phyloP scores from a whole-genome alignment of 2,797 vertebrate species.

The Cossypha niveicapilla region DNA sequence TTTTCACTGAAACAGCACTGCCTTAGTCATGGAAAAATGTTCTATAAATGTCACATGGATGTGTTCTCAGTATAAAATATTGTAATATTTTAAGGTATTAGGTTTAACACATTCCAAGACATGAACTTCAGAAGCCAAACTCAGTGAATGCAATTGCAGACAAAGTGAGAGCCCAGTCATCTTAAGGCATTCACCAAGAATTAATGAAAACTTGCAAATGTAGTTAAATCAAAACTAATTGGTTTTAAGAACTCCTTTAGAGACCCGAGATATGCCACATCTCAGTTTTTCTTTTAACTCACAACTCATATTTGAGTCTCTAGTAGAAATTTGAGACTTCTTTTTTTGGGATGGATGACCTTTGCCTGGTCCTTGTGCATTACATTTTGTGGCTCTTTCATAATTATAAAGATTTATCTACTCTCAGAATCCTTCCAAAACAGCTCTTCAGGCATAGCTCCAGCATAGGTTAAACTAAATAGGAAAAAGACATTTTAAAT shows the following conservation, averaged over 20 bases:
- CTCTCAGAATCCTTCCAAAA: background rate
- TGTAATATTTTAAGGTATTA: background rate
- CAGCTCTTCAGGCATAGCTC: background rate
- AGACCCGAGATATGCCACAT: background rate
- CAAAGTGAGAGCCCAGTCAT: background rate
- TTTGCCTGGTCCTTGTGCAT: background rate
- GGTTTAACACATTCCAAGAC: background rate
- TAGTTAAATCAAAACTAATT: background rate
- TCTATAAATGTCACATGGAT: background rate
- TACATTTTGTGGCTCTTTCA: background rate
- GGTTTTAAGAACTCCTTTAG: background rate
- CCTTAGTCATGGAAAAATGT: background rate
- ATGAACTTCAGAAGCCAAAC: background rate
- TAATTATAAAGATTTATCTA: background rate
- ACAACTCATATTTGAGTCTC: background rate
- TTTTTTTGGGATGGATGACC: background rate
- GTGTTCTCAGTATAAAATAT: background rate
- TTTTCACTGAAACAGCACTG: background rate
- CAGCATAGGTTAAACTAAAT: background rate
- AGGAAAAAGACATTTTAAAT: constrained; percentile 5
- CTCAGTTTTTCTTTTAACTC: background rate
- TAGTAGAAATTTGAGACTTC: background rate
- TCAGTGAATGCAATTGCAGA: background rate
- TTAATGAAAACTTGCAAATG: background rate
- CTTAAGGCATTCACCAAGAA: background rate